Base-by-base conservation (phyloP, 2,113 vertebrate genomes). In the Chrysochloris asiatica region DNA sequence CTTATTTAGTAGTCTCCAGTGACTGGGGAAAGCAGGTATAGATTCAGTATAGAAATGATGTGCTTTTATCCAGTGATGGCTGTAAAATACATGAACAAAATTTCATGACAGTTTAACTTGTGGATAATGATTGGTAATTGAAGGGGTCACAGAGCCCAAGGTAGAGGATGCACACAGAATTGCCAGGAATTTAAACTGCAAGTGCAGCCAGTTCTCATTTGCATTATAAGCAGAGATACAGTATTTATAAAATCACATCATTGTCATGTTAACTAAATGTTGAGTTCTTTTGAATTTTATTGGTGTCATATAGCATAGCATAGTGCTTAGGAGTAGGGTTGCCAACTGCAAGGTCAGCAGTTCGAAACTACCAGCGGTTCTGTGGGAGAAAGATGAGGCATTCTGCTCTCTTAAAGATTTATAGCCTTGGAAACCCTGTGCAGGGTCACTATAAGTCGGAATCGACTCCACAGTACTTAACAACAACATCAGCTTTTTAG, bases 401-500 rank as follows among this genome's bases (percentile, higher is more conserved):
- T n/a, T n/a, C n/a, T n/a, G n/a, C n/a, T n/a, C n/a, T n/a, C n/a
- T n/a, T n/a, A n/a, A n/a, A n/a, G n/a, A n/a, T n/a, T n/a, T n/a
- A n/a, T n/a, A n/a, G n/a, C n/a, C n/a, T n/a, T n/a, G n/a, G n/a
- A n/a, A n/a, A n/a, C n/a, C n/a, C n/a, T n/a, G n/a, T n/a, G n/a
- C n/a, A n/a, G n/a, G n/a, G n/a, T n/a, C n/a, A n/a, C n/a, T n/a
- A n/a, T n/a, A n/a, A n/a, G n/a, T n/a, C n/a, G n/a, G n/a, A n/a
- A n/a, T n/a, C n/a, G n/a, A n/a, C n/a, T n/a, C n/a, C n/a, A n/a
- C n/a, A n/a, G n/a, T n/a, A n/a, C n/a, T n/a, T n/a, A n/a, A n/a
- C n/a, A n/a, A n/a, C n/a, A n/a, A n/a, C n/a, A n/a, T 78, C 56
- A 41, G 33, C 38, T 83, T 95, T 92, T 77, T 54, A 81, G 73